phyloP scores from a whole-genome alignment of 2,888 invertebrate genomes.

The Achlya flavicornis region DNA sequence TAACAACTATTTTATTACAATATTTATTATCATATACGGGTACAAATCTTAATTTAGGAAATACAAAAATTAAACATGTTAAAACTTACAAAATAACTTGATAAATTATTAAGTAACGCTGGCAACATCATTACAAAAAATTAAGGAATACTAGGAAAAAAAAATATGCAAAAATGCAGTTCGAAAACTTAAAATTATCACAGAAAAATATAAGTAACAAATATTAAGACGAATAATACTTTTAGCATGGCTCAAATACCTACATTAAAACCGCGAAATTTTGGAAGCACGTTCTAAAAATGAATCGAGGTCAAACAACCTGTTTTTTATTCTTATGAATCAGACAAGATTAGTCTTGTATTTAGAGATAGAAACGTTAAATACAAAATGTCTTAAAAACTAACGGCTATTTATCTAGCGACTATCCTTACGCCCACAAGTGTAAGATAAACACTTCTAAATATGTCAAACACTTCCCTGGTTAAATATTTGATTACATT shows the following conservation, averaged over 20 bases:
- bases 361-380: constrained; percentile 16
- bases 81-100: constrained; percentile 45
- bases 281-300: constrained; percentile 49
- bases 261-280: constrained; percentile 27
- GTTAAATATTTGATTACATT: constrained; percentile 12
- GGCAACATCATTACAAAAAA: constrained; percentile 56
- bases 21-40: constrained; percentile 52
- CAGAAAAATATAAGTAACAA: constrained; percentile 58
- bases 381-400: constrained; percentile 30
- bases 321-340: constrained; percentile 44
- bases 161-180: constrained; percentile 38
- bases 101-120: constrained; percentile 54
- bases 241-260: constrained; percentile 13
- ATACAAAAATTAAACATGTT: constrained; percentile 50
- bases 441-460: constrained; percentile 42
- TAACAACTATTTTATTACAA: constrained; percentile 67
- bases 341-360: constrained; percentile 21
- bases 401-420: constrained; percentile 18
- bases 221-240: constrained; percentile 14
- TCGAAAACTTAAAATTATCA: constrained; percentile 52
- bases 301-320: constrained; percentile 59
- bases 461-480: constrained; percentile 34
- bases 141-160: constrained; percentile 59
- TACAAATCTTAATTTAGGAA: constrained; percentile 60
- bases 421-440: constrained; percentile 24